phyloP scores from a whole-genome alignment of 2,888 invertebrate genomes.

The Drosophila melanosoma region DNA sequence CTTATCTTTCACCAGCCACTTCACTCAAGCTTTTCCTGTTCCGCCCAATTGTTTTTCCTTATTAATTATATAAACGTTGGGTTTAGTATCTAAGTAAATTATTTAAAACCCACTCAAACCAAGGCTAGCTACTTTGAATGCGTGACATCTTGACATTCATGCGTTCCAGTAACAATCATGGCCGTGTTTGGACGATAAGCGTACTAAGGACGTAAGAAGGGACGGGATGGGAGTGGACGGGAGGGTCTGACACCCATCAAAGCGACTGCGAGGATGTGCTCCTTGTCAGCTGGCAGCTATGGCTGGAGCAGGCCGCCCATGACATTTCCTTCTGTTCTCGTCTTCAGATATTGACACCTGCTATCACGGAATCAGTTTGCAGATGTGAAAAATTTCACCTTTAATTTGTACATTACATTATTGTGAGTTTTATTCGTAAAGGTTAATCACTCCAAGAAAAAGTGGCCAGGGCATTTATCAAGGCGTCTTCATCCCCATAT shows the following conservation, averaged over 20 bases:
- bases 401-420: not conserved
- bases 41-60: conserved; percentile 15
- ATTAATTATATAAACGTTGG: conserved; percentile 45
- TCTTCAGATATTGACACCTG: conserved; percentile 8
- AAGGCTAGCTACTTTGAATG: conserved; percentile 24
- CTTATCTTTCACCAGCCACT: conserved; percentile 8
- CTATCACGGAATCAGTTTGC: conserved; percentile 3
- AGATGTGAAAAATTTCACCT: not conserved
- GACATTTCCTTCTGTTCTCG: conserved; percentile 2
- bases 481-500: conserved; percentile 86
- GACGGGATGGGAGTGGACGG: not conserved
- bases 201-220: not conserved
- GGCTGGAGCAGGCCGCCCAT: not conserved
- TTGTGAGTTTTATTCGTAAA: not conserved
- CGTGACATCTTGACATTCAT: conserved; percentile 38
- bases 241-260: not conserved
- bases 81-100: conserved; percentile 32
- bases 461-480: conserved; percentile 89
- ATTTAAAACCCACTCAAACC: conserved; percentile 7
- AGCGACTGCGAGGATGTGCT: conserved; percentile 11
- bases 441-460: not conserved
- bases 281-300: conserved; percentile 1
- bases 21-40: conserved; percentile 13
- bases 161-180: conserved; percentile 78
- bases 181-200: not conserved